A percentile compares a stretch with the other conserved stretches of the same genome.
Evolutionary conservation across 2,113 vertebrate species (phyloP).

Genomic region (Thamnaconus septentrionalis): DNA sequence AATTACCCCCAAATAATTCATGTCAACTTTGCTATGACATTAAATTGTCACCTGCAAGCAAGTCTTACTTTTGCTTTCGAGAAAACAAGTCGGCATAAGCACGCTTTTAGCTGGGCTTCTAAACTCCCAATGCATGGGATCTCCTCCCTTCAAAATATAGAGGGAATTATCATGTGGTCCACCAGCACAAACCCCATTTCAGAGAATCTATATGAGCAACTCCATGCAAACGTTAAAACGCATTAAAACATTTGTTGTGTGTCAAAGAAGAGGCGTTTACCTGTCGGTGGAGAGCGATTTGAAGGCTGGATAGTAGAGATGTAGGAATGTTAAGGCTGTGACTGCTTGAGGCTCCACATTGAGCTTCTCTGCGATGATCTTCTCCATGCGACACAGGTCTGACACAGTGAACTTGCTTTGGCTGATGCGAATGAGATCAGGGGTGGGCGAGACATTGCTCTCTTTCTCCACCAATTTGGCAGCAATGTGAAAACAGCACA

Average conservation of each 20-base stretch:
- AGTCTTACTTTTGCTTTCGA: constrained; percentile 95
- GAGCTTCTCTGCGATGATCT: constrained; percentile 93
- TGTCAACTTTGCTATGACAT: constrained; percentile 23
- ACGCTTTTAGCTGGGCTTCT: constrained; percentile 97
- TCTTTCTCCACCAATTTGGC: constrained; percentile 86
- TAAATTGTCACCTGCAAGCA: constrained; percentile 28
- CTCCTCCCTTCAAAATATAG: constrained; percentile 82
- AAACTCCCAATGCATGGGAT: constrained; percentile 89
- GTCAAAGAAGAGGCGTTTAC: constrained; percentile 65
- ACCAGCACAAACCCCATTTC: constrained; percentile 35
- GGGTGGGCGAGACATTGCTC: constrained; percentile 83
- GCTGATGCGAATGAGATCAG: constrained; percentile 94
- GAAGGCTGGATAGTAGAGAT: constrained; percentile 89
- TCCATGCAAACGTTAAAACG: constrained; percentile 4
- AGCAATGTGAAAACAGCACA: constrained; percentile 93
- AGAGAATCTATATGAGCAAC: constrained; percentile 37
- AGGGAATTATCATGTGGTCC: constrained; percentile 54
- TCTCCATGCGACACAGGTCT: constrained; percentile 93
- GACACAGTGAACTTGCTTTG: constrained; percentile 97
- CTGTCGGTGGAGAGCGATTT: constrained; percentile 82
- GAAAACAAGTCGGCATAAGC: constrained; percentile 90
- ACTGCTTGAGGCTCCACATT: constrained; percentile 89
- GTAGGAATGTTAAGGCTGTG: constrained; percentile 97
- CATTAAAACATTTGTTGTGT: not conserved
- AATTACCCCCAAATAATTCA: not conserved